Evolutionary conservation across 1,140 invertebrate species (phyloP).

Genomic region (Papilio helenus): DNA sequence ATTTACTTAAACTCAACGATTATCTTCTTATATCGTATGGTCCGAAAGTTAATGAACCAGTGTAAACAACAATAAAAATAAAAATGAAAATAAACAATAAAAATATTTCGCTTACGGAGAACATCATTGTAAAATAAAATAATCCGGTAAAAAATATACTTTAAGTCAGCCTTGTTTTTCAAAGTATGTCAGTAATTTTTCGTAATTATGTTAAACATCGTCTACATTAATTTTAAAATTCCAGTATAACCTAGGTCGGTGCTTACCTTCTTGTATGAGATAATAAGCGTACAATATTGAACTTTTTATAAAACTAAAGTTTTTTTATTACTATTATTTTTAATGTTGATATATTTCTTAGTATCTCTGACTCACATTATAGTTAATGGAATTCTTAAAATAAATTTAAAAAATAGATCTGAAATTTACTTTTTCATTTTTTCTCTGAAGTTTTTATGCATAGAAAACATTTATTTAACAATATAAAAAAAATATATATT

Average conservation of each 20-base stretch:
- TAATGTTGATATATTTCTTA: neutral
- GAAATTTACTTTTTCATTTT: no score
- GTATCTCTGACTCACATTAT: neutral
- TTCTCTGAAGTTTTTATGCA: no score
- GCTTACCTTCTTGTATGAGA: neutral
- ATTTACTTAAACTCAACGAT: neutral
- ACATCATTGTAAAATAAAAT: slow-evolving; percentile 46
- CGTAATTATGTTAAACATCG: slow-evolving; percentile 70
- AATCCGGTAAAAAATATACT: slow-evolving; percentile 48
- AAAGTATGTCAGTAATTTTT: slow-evolving; percentile 54
- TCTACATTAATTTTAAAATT: slow-evolving; percentile 50
- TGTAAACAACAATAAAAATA: no score
- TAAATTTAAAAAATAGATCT: no score
- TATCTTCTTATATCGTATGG: neutral
- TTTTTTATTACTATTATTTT: neutral
- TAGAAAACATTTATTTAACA: no score
- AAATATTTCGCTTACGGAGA: slow-evolving; percentile 37
- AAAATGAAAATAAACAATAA: no score
- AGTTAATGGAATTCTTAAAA: no score
- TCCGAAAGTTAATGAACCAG: neutral
- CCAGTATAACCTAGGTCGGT: neutral
- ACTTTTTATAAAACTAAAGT: slow-evolving; percentile 6
- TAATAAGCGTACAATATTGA: slow-evolving; percentile 9
- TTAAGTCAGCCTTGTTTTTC: slow-evolving; percentile 49
- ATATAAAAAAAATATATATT: no score